A percentile compares a stretch with the other conserved stretches of the same genome.
These are phyloP conservation scores for Epinotia nisella DNA, from an alignment of 2,888 invertebrate species.

Conservation along the genomic window DNA sequence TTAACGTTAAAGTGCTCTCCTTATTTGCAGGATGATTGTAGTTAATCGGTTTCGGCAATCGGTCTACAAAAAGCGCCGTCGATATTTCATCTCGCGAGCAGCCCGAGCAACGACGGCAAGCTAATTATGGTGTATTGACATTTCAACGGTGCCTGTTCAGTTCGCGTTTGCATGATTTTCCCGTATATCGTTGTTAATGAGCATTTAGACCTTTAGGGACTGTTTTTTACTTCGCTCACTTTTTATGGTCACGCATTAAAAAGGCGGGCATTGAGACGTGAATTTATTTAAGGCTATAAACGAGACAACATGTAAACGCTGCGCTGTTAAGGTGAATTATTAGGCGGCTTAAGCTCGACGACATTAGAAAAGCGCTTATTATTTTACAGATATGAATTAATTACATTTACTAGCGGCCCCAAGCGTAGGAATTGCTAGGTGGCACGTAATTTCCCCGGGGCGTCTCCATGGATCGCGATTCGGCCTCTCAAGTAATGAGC, in stretches of 20 bases:
- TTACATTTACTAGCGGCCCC: constrained; percentile 66
- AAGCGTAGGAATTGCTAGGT: constrained; percentile 63
- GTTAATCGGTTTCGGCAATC: background rate
- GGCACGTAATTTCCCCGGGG: constrained; percentile 74
- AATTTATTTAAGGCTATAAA: constrained; percentile 22
- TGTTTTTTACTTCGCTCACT: constrained; percentile 22
- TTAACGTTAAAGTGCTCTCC: background rate
- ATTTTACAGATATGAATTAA: constrained; percentile 64
- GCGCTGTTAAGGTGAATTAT: constrained; percentile 22
- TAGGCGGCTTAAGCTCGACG: constrained; percentile 14
- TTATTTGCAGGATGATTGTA: background rate
- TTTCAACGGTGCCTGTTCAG: constrained; percentile 50
- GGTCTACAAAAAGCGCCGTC: constrained; percentile 21
- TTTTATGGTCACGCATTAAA: constrained; percentile 20
- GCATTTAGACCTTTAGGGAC: constrained; percentile 37
- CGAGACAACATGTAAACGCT: background rate
- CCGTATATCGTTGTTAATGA: constrained; percentile 39
- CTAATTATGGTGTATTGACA: constrained; percentile 53
- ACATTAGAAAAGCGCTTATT: constrained; percentile 55
- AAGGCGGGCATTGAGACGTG: constrained; percentile 7
- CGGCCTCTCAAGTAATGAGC: constrained; percentile 45
- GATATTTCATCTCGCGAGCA: constrained; percentile 33
- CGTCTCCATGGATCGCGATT: constrained; percentile 53
- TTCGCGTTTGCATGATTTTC: constrained; percentile 42
- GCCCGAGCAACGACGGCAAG: constrained; percentile 38